Conservation (phyloP, 2,797 vertebrate species). For the Sebastes kiyomatsui region DNA sequence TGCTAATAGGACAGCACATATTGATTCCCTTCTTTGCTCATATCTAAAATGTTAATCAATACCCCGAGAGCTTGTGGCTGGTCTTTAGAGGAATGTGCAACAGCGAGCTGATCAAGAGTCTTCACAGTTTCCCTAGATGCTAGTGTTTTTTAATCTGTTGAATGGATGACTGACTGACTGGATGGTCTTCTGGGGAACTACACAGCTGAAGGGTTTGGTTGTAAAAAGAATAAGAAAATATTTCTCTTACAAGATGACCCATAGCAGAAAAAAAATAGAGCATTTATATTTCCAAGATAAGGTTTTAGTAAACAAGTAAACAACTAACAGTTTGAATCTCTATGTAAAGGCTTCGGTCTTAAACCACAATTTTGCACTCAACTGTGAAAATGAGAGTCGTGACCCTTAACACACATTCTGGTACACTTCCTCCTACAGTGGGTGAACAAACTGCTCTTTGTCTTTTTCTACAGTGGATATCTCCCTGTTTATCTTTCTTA, state of each 20-base stretch:
- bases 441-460: neutral
- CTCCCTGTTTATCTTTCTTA: neutral
- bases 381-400: neutral
- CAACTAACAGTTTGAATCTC: neutral
- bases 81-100: constrained; percentile 44
- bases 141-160: neutral
- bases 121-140: neutral
- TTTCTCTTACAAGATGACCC: neutral
- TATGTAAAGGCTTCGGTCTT: neutral
- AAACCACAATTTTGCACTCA: neutral
- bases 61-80: constrained; percentile 27
- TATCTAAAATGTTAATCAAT: constrained; percentile 69
- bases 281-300: neutral
- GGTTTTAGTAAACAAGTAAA: neutral
- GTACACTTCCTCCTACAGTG: neutral
- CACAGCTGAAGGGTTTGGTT: constrained; percentile 16
- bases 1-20: constrained; percentile 35
- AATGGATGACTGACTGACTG: constrained; percentile 25
- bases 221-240: constrained; percentile 7
- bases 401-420: neutral
- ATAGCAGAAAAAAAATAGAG: neutral
- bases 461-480: neutral
- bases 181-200: constrained; percentile 5
- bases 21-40: constrained; percentile 33
- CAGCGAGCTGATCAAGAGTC: constrained; percentile 25